A percentile compares a stretch with the other conserved stretches of the same genome.
Conservation (phyloP, 2,113 vertebrate genomes). For the Phylloscopus trochiloides region DNA sequence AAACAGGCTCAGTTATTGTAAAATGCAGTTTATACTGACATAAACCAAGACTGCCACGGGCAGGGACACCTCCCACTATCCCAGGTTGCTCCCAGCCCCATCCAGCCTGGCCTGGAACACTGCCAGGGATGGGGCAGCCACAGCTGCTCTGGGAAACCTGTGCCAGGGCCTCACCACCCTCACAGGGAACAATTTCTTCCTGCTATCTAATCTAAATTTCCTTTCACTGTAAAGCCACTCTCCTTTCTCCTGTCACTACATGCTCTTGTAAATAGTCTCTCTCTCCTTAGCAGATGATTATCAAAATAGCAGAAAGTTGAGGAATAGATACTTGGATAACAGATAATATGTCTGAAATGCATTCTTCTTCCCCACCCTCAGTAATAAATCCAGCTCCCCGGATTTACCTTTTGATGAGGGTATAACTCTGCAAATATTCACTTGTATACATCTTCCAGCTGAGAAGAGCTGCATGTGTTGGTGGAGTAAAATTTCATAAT, state of each 20-base stretch:
- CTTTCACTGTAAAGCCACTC: not conserved
- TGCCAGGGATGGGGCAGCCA: not conserved
- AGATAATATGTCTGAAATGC: not conserved
- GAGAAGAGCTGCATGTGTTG: not conserved
- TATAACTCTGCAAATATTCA: not conserved
- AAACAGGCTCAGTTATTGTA: not conserved
- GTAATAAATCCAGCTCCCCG: not conserved
- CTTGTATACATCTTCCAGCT: not conserved
- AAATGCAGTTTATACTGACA: not conserved
- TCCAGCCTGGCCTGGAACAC: rapidly evolving
- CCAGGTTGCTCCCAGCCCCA: not conserved
- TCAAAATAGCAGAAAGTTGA: not conserved
- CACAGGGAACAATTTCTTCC: not conserved
- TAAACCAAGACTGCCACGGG: not conserved
- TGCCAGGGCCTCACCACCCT: not conserved
- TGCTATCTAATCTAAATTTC: rapidly evolving
- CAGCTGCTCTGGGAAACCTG: not conserved
- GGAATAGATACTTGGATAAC: not conserved
- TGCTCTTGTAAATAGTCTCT: not conserved
- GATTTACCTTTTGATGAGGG: not conserved
- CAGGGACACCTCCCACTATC: not conserved
- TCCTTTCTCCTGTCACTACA: not conserved
- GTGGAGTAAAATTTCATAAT: not conserved
- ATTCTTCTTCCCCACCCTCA: not conserved
- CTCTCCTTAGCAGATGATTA: not conserved